phyloP scores from a whole-genome alignment of 2,113 vertebrate genomes.

The Falcunculus frontatus region DNA sequence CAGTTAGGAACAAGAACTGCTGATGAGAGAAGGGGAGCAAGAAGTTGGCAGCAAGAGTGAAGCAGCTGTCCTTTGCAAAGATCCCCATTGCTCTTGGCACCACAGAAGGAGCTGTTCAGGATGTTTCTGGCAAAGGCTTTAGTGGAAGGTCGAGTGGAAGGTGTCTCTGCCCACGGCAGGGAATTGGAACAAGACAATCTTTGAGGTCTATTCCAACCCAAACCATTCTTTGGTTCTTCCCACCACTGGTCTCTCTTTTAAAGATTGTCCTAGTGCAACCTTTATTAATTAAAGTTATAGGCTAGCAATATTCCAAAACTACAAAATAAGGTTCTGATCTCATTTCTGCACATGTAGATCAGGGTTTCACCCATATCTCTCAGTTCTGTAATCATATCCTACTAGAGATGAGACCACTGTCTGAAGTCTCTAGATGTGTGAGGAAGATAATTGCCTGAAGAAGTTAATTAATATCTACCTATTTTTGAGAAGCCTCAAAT shows the following conservation, averaged over 20 bases:
- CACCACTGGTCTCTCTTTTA: not conserved
- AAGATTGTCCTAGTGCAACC: not conserved
- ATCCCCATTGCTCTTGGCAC: not conserved
- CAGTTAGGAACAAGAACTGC: not conserved
- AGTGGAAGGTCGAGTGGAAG: not conserved
- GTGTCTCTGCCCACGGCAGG: not conserved
- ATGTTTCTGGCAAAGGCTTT: not conserved
- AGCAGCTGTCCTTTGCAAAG: not conserved
- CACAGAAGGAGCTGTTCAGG: not conserved
- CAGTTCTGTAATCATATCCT: not conserved
- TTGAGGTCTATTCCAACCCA: not conserved
- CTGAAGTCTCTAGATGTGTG: not conserved
- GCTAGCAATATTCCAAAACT: not conserved
- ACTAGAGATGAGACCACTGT: not conserved
- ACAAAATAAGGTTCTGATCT: not conserved
- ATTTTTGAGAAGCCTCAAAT: not conserved
- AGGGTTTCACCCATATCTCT: not conserved
- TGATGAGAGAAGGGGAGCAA: not conserved
- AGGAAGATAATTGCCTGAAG: not conserved
- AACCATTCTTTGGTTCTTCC: not conserved
- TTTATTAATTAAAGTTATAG: not conserved
- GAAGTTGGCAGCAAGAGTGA: not conserved
- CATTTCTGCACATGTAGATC: not conserved
- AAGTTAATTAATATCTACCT: not conserved
- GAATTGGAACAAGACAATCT: not conserved